Evolutionary conservation across 2,888 invertebrate species (phyloP), one percentile per base, ranked within the genome.

Genomic region (Schizotus pectinicornis): DNA sequence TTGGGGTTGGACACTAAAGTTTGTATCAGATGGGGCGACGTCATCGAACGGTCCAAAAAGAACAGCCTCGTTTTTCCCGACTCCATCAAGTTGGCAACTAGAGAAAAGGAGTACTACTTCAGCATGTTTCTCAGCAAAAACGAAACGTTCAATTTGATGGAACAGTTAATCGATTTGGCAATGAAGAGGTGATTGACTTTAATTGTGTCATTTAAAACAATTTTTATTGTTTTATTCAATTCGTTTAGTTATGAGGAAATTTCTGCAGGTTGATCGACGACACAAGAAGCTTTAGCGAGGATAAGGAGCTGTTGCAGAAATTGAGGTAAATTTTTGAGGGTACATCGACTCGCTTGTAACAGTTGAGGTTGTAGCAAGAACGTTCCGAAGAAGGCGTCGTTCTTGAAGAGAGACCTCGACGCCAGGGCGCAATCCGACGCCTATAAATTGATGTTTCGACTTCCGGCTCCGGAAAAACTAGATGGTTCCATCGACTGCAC

Each of bases 81-180:
- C 78, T 91, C 92, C 9, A 93, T 97, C 56, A 89, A 88, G 79
- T 86, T 97, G 5, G 87, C 88, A 12, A 95, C 96, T 0, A 85
- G 94, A 64, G 91, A 94, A 69, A 90, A 88, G 70, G 86, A 92
- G 81, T 91, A 94, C 81, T 89, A 90, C 76, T 99, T 98, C 80
- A 95, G 94, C 6, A 87, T 98, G 87, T 91, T 98, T 73, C 80
- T 95, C 65, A 91, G 88, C 75, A 92, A 93, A 75, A 87, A 86
- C 51, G 97, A 98, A 78, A 95, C 96, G 0, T 96, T 91, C 79
- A 86, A 88, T 9, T 79, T 98, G 67, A 96, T 98, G 89, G 92
- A 95, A 74, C 98, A 98, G 77, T 82, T 99, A 37, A 94, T 95
- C 50, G 98, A 98, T 82, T 88, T 98, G 81, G 97, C 98, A 55